A percentile compares a stretch with the other conserved stretches of the same genome.
Evolutionary conservation across 2,888 invertebrate species (phyloP).

Genomic region (Tanaodytes sp.): DNA sequence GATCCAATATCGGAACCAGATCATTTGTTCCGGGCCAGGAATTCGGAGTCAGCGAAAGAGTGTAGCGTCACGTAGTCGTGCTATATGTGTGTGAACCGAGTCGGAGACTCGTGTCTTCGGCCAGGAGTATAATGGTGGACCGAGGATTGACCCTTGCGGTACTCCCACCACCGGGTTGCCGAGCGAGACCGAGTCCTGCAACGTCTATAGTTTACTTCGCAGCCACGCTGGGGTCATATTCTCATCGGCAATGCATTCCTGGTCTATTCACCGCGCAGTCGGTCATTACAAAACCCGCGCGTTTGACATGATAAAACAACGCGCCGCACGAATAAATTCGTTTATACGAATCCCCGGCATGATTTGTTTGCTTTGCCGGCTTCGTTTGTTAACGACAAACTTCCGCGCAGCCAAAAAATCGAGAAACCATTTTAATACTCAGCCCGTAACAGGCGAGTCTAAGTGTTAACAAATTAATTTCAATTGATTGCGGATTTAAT

Average conservation of each 20-base stretch:
- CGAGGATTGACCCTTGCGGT: constrained; percentile 72
- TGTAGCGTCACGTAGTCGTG: constrained; percentile 35
- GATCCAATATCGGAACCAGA: constrained; percentile 14
- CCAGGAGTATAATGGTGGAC: constrained; percentile 63
- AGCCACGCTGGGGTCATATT: constrained; percentile 68
- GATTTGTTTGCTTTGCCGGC: constrained; percentile 32
- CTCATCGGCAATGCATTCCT: constrained; percentile 66
- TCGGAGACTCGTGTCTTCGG: constrained; percentile 47
- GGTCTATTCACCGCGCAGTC: constrained; percentile 42
- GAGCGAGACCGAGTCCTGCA: constrained; percentile 45
- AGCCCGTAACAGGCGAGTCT: too few relatives aligned
- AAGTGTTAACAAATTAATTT: too few relatives aligned
- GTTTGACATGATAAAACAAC: constrained; percentile 41
- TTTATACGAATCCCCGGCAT: constrained; percentile 30
- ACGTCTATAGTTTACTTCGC: constrained; percentile 50
- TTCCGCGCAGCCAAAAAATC: too few relatives aligned
- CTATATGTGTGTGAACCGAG: constrained; percentile 44
- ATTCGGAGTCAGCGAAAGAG: constrained; percentile 27
- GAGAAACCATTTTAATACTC: too few relatives aligned
- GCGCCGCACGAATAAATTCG: constrained; percentile 39
- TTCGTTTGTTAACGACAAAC: too few relatives aligned
- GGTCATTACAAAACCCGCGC: constrained; percentile 45
- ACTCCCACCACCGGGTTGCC: constrained; percentile 65
- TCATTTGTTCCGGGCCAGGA: constrained; percentile 27
- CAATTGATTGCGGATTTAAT: too few relatives aligned